phyloP scores from a whole-genome alignment of 23 tunicate genomes.

The Styela clava region DNA sequence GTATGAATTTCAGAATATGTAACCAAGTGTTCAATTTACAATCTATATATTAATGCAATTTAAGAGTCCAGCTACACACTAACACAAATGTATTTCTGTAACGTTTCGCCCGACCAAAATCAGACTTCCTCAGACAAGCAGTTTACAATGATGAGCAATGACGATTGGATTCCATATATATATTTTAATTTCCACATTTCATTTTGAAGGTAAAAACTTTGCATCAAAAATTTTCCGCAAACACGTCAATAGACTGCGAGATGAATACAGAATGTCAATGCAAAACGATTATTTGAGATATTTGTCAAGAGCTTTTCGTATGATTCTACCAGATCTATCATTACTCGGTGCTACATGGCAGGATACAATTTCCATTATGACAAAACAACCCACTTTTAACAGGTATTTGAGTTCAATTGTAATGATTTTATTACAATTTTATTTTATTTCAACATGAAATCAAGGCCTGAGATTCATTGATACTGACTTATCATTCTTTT shows the following conservation, averaged over 20 bases:
- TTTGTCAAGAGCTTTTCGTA: conserved; percentile 60
- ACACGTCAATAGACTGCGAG: conserved; percentile 62
- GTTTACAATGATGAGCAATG: too few species aligned
- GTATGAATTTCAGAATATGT: too few species aligned
- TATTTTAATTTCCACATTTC: too few species aligned
- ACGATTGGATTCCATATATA: too few species aligned
- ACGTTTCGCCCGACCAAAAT: too few species aligned
- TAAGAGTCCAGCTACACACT: too few species aligned
- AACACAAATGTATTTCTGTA: too few species aligned
- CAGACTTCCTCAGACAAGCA: too few species aligned
- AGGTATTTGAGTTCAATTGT: conserved; percentile 44
- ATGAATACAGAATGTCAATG: conserved; percentile 46
- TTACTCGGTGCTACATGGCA: conserved; percentile 57
- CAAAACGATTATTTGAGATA: conserved; percentile 58
- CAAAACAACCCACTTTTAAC: conserved; percentile 26
- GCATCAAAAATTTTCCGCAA: conserved; percentile 91
- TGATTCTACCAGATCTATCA: conserved; percentile 51
- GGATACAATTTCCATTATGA: conserved; percentile 54
- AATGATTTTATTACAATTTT: too few species aligned
- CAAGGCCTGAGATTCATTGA: neutral
- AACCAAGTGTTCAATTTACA: too few species aligned
- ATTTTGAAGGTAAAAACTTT: conserved; percentile 90
- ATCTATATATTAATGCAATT: too few species aligned
- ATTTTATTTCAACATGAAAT: too few species aligned
- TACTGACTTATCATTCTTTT: neutral